Evolutionary conservation across 2,888 invertebrate species (phyloP).

Genomic region (Villa cingulata): DNA sequence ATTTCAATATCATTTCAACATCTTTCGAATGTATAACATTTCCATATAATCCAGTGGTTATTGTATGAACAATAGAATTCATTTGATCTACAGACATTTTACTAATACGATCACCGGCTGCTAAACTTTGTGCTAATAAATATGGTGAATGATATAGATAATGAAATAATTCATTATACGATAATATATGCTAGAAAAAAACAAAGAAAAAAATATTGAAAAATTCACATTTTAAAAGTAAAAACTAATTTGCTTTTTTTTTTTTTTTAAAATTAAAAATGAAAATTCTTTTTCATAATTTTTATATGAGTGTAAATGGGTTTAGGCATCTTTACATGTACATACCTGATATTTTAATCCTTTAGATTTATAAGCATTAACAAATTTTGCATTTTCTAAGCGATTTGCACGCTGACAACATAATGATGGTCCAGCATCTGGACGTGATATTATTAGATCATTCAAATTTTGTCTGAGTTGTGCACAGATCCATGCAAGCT

Average conservation of each 20-base stretch:
- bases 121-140: slow-evolving; percentile 53
- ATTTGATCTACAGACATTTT: slow-evolving; percentile 28
- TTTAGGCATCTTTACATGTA: too few relatives aligned
- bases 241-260: too few relatives aligned
- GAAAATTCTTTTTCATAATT: not conserved
- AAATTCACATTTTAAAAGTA: too few relatives aligned
- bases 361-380: slow-evolving; percentile 72
- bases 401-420: slow-evolving; percentile 59
- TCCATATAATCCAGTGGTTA: slow-evolving; percentile 53
- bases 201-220: slow-evolving; percentile 2
- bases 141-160: slow-evolving; percentile 54
- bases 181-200: slow-evolving; percentile 39
- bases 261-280: too few relatives aligned
- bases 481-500: slow-evolving; percentile 76
- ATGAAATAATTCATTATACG: slow-evolving; percentile 55
- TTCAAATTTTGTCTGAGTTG: slow-evolving; percentile 74
- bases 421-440: slow-evolving; percentile 60
- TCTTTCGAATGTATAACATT: slow-evolving; percentile 64
- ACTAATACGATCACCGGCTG: slow-evolving; percentile 48
- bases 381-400: slow-evolving; percentile 50
- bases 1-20: slow-evolving; percentile 48
- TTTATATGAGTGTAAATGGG: not conserved
- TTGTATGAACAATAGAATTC: slow-evolving; percentile 30
- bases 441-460: slow-evolving; percentile 56
- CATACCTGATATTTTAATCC: slow-evolving; percentile 68